phyloP scores from a whole-genome alignment of 37 sponge, comb jelly and placozoan species.

The Cliona cf. orientalis region DNA sequence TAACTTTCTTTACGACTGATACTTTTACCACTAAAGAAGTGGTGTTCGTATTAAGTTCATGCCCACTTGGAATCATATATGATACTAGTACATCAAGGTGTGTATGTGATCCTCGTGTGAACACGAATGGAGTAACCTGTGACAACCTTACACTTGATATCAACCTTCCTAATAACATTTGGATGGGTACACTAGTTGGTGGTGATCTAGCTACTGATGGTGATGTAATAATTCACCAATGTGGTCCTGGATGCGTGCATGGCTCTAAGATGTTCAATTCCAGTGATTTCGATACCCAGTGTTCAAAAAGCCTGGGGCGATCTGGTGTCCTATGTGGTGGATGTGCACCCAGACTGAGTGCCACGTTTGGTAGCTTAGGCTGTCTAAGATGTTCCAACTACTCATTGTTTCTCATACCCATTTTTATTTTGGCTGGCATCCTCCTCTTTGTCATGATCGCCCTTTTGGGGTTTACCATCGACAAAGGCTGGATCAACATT shows the following conservation, averaged over 20 bases:
- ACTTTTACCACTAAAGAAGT: neutral
- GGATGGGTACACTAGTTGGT: neutral
- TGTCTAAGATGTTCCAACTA: conserved; percentile 24
- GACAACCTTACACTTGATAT: no score
- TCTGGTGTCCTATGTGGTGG: conserved; percentile 32
- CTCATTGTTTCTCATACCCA: conserved; percentile 1
- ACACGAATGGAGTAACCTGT: no score
- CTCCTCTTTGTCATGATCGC: conserved; percentile 15
- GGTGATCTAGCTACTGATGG: neutral
- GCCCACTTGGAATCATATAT: neutral
- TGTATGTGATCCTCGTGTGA: neutral
- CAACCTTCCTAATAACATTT: neutral
- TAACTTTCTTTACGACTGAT: neutral
- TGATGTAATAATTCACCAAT: neutral
- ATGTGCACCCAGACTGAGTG: conserved; percentile 8
- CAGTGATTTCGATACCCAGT: conserved; percentile 18
- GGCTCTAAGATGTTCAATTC: no score
- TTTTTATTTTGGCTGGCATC: conserved; percentile 26
- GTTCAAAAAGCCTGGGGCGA: neutral
- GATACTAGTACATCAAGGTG: neutral
- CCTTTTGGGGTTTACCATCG: conserved; percentile 28
- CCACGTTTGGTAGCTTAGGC: conserved; percentile 9
- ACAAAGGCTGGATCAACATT: conserved; percentile 37
- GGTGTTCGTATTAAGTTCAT: neutral
- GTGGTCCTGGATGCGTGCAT: neutral